Base-by-base conservation (phyloP, 2,113 vertebrate species). In the Chlamydotis undulata region DNA sequence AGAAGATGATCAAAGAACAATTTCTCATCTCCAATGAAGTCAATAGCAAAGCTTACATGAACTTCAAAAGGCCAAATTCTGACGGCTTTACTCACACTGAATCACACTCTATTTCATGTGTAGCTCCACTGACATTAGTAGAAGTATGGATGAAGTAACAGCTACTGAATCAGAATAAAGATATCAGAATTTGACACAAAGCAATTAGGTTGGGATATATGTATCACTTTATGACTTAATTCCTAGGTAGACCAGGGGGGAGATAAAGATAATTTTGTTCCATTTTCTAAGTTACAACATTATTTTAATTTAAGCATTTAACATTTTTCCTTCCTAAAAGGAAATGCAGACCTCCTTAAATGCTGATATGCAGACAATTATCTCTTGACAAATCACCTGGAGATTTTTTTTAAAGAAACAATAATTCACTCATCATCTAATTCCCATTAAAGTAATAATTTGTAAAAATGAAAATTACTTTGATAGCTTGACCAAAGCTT, bases 361-460 rank as follows among this genome's bases (percentile, higher is more conserved):
- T 26, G 57, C 61, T 92, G 69, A 65, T 89, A 82, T 50, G 64
- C 74, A 79, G 90, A 82, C 77, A 96, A 95, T 95, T 94, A 92
- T 61, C 83, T 89, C 89, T 82, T 96, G 87, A 95, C 73, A 97
- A 96, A 95, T 95, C 86, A 96, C 90, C 57, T 87, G n/a, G 74
- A 95, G 65, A 81, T 65, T 47, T 92, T 79, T 75, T 85, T 91
- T 71, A 1, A 89, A 90, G 80, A 89, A 93, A 95, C 25, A 91
- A 91, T 96, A 89, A 92, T 89, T 96, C 95, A 84, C 31, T 96
- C 53, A 3, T 94, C 94, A 94, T 97, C 91, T 94, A 96, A 96
- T 93, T 94, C 96, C 94, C 92, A 97, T 97, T 96, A 96, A 79
- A 95, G 77, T 41, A 82, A 94, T 95, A 95, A 94, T 89, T 94